phyloP scores from a whole-genome alignment of 2,888 invertebrate species.

The Itoplectis maculator region DNA sequence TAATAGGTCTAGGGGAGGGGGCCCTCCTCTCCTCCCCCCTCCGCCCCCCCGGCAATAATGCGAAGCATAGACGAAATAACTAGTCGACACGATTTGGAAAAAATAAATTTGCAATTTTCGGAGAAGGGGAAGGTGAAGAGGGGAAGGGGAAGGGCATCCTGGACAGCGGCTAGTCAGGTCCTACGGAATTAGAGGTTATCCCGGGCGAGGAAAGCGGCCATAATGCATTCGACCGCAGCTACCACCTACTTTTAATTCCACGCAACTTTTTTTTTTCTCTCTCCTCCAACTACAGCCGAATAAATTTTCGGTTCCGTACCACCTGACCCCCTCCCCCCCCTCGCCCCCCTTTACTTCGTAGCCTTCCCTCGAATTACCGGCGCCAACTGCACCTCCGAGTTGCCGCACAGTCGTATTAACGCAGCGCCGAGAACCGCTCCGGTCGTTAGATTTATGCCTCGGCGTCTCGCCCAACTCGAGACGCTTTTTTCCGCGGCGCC shows the following conservation, averaged over 20 bases:
- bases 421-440: constrained; percentile 65
- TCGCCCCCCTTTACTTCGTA: constrained; percentile 41
- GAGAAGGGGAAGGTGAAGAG: too few relatives aligned
- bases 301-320: constrained; percentile 70
- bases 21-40: too few relatives aligned
- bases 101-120: constrained; percentile 9
- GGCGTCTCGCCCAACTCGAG: constrained; percentile 74
- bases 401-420: constrained; percentile 37
- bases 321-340: constrained; percentile 31
- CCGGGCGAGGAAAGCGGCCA: constrained; percentile 54
- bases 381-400: constrained; percentile 36
- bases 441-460: constrained; percentile 80
- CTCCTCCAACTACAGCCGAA: constrained; percentile 63
- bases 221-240: constrained; percentile 76
- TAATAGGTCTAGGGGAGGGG: constrained; percentile 37
- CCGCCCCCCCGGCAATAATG: too few relatives aligned
- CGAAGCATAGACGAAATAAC: too few relatives aligned
- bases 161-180: not conserved
- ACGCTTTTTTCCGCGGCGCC: constrained; percentile 76
- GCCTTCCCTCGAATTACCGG: constrained; percentile 64
- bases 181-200: constrained; percentile 17
- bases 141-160: not conserved
- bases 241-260: constrained; percentile 77
- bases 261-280: constrained; percentile 40
- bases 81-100: too few relatives aligned